Percentiles rank a stretch among this genome's conserved stretches.
Evolutionary conservation across 2,888 invertebrate species (phyloP).

Genomic region (Leucania comma): DNA sequence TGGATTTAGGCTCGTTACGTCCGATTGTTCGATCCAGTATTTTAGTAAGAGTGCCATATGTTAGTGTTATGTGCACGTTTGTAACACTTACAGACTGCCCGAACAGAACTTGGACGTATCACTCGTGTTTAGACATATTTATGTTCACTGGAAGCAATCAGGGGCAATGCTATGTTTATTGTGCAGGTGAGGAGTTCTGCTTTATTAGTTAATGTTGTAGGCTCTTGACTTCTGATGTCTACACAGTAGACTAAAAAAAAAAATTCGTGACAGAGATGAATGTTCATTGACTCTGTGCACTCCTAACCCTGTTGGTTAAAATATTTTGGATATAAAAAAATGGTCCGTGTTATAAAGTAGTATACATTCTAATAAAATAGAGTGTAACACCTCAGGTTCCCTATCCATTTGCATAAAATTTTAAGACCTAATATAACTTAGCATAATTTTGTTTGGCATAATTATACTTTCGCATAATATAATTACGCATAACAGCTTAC

Average conservation of each 20-base stretch:
- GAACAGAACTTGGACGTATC: not conserved
- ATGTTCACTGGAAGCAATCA: conserved; percentile 22
- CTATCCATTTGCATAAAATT: too few species aligned
- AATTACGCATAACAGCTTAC: too few species aligned
- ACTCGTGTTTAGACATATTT: conserved; percentile 23
- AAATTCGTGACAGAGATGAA: not conserved
- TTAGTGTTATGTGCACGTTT: conserved; percentile 40
- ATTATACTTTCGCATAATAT: too few species aligned
- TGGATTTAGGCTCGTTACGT: conserved; percentile 7
- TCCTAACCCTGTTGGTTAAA: not conserved
- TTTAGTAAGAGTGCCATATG: conserved; percentile 13
- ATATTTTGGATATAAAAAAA: not conserved
- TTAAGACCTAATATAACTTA: too few species aligned
- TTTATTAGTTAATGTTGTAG: not conserved
- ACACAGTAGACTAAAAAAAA: too few species aligned
- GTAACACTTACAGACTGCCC: conserved; percentile 12
- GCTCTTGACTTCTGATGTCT: not conserved
- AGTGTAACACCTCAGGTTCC: too few species aligned
- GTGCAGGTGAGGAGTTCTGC: not conserved
- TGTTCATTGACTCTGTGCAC: not conserved
- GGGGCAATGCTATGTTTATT: not conserved
- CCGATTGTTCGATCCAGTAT: not conserved
- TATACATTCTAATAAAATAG: too few species aligned
- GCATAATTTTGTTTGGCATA: too few species aligned
- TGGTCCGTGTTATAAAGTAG: not conserved